Conservation (phyloP, 1,140 invertebrate genomes). For the Drosophila pseudoananassae region DNA sequence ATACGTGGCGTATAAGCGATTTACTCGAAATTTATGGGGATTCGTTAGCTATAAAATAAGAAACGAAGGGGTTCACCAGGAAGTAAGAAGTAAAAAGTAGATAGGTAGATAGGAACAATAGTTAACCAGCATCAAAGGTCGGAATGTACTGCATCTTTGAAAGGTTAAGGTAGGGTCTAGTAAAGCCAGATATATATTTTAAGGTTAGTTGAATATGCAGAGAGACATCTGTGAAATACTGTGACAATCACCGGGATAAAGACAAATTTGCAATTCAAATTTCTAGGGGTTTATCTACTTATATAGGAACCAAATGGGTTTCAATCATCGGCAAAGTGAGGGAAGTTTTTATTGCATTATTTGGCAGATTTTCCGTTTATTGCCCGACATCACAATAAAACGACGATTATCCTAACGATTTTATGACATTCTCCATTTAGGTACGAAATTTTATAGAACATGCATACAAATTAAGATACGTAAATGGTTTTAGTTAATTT, state of each 20-base stretch:
- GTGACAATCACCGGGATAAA: slow-evolving; percentile 25
- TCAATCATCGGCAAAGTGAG: slow-evolving; percentile 42
- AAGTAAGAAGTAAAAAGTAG: not conserved
- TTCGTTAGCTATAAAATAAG: slow-evolving; percentile 41
- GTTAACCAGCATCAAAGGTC: slow-evolving; percentile 26
- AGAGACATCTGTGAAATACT: slow-evolving; percentile 10
- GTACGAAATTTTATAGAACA: slow-evolving; percentile 40
- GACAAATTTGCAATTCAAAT: slow-evolving; percentile 35
- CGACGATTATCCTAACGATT: slow-evolving; percentile 62
- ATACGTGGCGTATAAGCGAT: slow-evolving; percentile 71
- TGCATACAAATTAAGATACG: slow-evolving; percentile 43
- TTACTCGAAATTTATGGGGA: slow-evolving; percentile 55
- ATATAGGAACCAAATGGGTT: slow-evolving; percentile 11
- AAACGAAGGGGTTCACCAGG: not conserved
- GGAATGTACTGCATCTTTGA: slow-evolving; percentile 17
- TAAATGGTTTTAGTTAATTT: slow-evolving; percentile 72
- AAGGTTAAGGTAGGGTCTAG: slow-evolving; percentile 22
- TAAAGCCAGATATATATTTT: slow-evolving; percentile 31
- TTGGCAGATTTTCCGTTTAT: slow-evolving; percentile 36
- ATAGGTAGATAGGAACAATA: slow-evolving; percentile 21
- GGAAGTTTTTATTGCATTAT: slow-evolving; percentile 52
- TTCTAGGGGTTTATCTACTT: slow-evolving; percentile 4
- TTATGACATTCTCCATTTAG: slow-evolving; percentile 45
- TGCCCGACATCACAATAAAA: slow-evolving; percentile 31
- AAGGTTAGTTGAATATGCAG: slow-evolving; percentile 27